Evolutionary conservation across 2,113 vertebrate species (phyloP).

Genomic region (Psittacula cyanocephala): DNA sequence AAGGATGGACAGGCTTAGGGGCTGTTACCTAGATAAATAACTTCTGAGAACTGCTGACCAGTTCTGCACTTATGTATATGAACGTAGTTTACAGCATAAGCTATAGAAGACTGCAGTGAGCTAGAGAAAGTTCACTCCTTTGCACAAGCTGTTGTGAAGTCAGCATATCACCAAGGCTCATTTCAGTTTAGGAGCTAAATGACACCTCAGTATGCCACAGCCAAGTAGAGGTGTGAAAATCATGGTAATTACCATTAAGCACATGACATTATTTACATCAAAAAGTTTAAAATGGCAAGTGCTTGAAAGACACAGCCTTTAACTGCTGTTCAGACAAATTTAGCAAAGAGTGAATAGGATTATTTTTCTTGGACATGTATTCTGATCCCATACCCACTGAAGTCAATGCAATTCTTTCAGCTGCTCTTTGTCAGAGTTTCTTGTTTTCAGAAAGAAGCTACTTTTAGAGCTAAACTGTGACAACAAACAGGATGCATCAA

Average conservation of each 20-base stretch:
- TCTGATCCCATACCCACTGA: not conserved
- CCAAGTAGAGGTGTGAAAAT: not conserved
- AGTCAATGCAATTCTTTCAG: not conserved
- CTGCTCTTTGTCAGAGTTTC: not conserved
- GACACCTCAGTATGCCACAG: not conserved
- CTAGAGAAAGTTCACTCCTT: not conserved
- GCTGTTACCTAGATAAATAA: not conserved
- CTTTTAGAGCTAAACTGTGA: not conserved
- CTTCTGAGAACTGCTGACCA: not conserved
- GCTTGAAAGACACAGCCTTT: not conserved
- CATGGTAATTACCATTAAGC: not conserved
- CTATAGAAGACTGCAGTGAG: not conserved
- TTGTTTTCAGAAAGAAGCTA: not conserved
- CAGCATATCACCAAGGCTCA: not conserved
- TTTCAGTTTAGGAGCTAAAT: not conserved
- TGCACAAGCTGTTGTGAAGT: not conserved
- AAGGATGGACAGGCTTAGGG: not conserved
- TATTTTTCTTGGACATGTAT: not conserved
- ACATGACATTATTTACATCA: not conserved
- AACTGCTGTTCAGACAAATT: not conserved
- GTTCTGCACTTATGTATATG: not conserved
- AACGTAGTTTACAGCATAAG: not conserved
- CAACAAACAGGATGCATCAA: not conserved
- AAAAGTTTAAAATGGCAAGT: not conserved
- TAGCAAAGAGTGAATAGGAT: not conserved